Evolutionary conservation across 2,797 vertebrate species (phyloP), one percentile per base, ranked within the genome.

Genomic region (Channallabes apus): DNA sequence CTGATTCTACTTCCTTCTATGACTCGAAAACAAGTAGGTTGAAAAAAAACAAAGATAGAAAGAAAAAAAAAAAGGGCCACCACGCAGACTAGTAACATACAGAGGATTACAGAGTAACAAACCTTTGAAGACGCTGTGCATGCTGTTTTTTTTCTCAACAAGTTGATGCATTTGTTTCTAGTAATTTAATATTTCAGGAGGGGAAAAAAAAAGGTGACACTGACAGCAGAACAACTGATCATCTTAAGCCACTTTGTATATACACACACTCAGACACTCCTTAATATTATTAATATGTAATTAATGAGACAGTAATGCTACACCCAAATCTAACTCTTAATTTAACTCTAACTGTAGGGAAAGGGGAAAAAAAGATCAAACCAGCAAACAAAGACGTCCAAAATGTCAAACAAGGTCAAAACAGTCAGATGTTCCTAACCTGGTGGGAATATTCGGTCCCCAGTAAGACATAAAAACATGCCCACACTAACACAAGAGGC

Each of bases 1-100:
- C 88, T 89, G 84, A 89, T 89, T 90, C 82, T 84, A 87, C 84
- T 88, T 90, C 88, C 88, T 89, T 86, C 87, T 88, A 86, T 88
- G 86, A 88, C 83, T 87, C 85, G 85, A 83, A 90, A 86, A 88
- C 86, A 67, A 80, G 17, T 77, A 75, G 83, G 61, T 80, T 83
- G 72, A 84, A 38, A 59, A 84, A 84, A 73, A 54, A 54, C 12
- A 38, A 41, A 61, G n/a, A 54, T 14, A 14, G 41, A 27, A 46
- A 72, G 27, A 14, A 38, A 27, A 82, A 81, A 82, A 80, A 41
- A 80, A 73, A 81, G n/a, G 79, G 84, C 69, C 84, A 87, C 67
- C 79, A 73, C 46, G n/a, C 78, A 46, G 69, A 58, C 81, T 65
- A 80, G 71, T 54, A 68, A 76, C 86, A 86, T 62, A 68, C 61